These are phyloP conservation scores for Brachionus plicatilis DNA, from an alignment of 1,140 invertebrate genomes.

Conservation along the genomic window DNA sequence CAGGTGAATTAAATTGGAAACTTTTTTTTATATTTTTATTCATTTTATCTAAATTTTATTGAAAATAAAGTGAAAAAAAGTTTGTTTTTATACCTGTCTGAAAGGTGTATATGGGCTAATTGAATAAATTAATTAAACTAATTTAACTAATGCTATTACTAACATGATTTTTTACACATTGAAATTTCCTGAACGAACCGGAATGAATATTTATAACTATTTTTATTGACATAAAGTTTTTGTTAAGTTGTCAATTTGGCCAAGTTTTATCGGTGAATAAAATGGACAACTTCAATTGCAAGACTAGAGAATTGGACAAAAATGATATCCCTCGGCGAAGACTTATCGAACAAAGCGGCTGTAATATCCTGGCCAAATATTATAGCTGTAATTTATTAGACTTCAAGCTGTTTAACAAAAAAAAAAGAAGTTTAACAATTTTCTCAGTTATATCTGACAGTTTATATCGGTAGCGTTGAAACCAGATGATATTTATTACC, in stretches of 20 bases:
- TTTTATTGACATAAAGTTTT: neutral
- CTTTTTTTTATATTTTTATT: neutral
- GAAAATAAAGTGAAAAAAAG: no score
- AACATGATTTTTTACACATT: slow-evolving; percentile 32
- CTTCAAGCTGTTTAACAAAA: neutral
- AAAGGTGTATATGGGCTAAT: neutral
- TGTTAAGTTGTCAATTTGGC: neutral
- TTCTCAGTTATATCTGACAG: neutral
- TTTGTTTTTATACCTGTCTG: neutral
- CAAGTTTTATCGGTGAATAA: neutral
- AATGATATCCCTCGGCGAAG: neutral
- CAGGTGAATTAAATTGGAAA: neutral
- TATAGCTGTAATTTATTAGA: neutral
- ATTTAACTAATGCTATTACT: neutral
- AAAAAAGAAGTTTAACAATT: neutral
- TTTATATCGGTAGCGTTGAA: neutral
- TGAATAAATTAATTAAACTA: neutral
- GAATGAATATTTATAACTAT: slow-evolving; percentile 11
- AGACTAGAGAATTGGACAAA: neutral
- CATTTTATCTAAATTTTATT: no score
- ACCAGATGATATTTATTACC: neutral
- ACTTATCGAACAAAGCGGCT: neutral
- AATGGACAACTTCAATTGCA: neutral
- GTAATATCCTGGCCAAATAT: neutral
- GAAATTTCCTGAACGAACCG: slow-evolving; percentile 20